A percentile compares a stretch with the other conserved stretches of the same genome.
These are phyloP conservation scores for Oscheius onirici DNA, from an alignment of 2,888 invertebrate species.

Conservation along the genomic window DNA sequence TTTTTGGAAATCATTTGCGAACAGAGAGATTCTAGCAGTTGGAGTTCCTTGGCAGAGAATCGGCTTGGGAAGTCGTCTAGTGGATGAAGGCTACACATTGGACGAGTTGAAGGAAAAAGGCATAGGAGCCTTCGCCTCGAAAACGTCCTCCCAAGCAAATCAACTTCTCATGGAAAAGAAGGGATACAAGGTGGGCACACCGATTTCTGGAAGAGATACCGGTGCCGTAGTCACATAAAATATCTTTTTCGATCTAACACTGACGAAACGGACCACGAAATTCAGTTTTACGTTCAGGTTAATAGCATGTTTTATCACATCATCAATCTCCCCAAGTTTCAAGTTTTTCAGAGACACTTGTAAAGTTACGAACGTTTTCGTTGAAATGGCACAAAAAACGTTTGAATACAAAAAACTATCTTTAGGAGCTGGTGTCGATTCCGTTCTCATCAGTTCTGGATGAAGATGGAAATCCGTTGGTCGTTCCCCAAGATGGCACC, in stretches of 20 bases:
- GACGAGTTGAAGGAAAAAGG: background rate
- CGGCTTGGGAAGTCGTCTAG: slow-evolving; percentile 1
- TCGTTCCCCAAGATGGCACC: slow-evolving; percentile 23
- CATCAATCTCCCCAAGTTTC: background rate
- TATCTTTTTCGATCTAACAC: background rate
- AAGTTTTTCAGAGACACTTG: background rate
- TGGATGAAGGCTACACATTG: background rate
- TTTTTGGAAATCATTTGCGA: too few relatives aligned
- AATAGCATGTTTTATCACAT: background rate
- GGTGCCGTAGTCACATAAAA: background rate
- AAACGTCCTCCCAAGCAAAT: slow-evolving; percentile 26
- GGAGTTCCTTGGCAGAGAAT: slow-evolving; percentile 14
- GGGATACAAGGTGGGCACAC: slow-evolving; percentile 17
- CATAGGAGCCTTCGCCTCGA: slow-evolving; percentile 15
- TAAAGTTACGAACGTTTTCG: too few relatives aligned
- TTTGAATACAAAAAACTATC: background rate
- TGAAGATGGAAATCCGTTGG: slow-evolving; percentile 7
- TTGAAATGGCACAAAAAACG: too few relatives aligned
- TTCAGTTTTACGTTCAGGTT: background rate
- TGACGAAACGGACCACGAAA: background rate
- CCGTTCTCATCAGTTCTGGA: slow-evolving; percentile 1
- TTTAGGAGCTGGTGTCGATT: slow-evolving; percentile 24
- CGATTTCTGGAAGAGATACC: background rate
- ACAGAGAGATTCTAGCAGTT: slow-evolving; percentile 19
- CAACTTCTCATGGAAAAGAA: slow-evolving; percentile 22